Evolutionary conservation across 2,888 invertebrate genomes (phyloP).

Genomic region (Rotaria macrura): DNA sequence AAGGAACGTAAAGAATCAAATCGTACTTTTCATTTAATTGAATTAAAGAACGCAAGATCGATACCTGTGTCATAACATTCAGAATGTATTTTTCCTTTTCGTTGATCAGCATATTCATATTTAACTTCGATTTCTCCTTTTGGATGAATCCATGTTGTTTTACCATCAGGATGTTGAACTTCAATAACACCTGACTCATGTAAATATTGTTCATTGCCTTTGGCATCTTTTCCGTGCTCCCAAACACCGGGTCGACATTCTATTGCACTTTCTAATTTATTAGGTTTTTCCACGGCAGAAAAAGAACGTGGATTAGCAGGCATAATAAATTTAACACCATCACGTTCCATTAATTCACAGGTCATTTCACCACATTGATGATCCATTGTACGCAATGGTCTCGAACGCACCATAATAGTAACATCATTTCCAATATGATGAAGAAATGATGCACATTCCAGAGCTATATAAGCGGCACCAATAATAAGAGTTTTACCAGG

Average conservation of each 20-base stretch:
- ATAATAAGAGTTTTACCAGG: slow-evolving; percentile 49
- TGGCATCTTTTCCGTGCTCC: neutral
- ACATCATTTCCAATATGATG: slow-evolving; percentile 52
- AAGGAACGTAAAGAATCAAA: too few relatives aligned
- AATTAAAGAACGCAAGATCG: too few relatives aligned
- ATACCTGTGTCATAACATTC: neutral
- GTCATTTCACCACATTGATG: neutral
- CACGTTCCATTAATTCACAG: neutral
- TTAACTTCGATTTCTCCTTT: neutral
- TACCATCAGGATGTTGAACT: neutral
- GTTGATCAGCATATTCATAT: slow-evolving; percentile 1
- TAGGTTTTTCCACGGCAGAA: neutral
- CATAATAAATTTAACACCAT: neutral
- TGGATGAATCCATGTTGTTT: neutral
- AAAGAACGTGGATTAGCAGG: slow-evolving; percentile 1
- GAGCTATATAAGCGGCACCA: slow-evolving; percentile 54
- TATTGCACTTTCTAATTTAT: neutral
- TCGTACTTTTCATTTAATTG: too few relatives aligned
- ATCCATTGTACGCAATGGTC: neutral
- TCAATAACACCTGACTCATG: neutral
- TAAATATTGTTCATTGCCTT: neutral
- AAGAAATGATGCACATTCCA: slow-evolving; percentile 55
- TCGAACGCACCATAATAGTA: neutral
- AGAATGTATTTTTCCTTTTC: neutral
- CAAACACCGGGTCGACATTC: neutral